These are phyloP conservation scores for Pseudachorutes palmiensis DNA, from an alignment of 1,140 invertebrate genomes.

Conservation along the genomic window DNA sequence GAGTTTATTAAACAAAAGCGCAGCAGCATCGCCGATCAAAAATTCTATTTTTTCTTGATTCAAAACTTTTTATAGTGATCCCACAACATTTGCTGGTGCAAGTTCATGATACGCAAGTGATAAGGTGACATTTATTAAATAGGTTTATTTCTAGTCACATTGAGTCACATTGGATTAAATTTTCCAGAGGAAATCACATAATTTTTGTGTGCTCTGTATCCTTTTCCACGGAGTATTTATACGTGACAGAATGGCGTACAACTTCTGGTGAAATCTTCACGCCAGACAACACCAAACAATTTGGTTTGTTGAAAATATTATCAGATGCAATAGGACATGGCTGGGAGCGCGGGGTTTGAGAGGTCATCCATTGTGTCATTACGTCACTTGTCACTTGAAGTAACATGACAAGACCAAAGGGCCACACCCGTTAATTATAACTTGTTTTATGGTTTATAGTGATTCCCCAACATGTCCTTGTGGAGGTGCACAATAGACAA, in stretches of 20 bases:
- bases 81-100: constrained; percentile 1
- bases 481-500: too few relatives aligned
- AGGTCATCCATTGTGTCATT: too few relatives aligned
- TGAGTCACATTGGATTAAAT: background rate
- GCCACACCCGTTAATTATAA: too few relatives aligned
- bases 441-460: too few relatives aligned
- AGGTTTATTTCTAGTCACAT: too few relatives aligned
- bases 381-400: too few relatives aligned
- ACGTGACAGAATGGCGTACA: background rate
- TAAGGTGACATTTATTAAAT: background rate
- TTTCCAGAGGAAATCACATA: constrained; percentile 3
- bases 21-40: too few relatives aligned
- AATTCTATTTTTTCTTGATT: background rate
- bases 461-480: too few relatives aligned
- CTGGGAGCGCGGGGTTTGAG: background rate
- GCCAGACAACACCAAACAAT: background rate
- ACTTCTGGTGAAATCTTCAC: background rate
- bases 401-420: too few relatives aligned
- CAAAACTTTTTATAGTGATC: background rate
- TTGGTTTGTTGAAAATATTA: background rate
- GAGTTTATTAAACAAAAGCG: too few relatives aligned
- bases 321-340: background rate
- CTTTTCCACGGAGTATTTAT: background rate
- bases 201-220: constrained; percentile 2
- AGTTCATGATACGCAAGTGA: constrained; percentile 5